These are phyloP conservation scores for Syrphus vitripennis DNA, from an alignment of 2,888 invertebrate genomes.

Conservation along the genomic window DNA sequence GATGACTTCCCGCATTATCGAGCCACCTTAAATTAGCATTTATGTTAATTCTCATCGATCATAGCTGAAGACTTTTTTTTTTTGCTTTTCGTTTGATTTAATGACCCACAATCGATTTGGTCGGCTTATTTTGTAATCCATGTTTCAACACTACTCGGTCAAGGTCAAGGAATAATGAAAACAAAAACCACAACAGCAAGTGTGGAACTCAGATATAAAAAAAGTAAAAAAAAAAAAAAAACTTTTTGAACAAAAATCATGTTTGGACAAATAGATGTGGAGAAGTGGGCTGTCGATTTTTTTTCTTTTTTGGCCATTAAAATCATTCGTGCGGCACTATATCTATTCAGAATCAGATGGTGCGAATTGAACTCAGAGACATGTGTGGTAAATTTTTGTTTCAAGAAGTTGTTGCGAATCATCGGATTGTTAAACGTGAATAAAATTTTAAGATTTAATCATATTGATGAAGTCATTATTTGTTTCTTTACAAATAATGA, in stretches of 20 bases:
- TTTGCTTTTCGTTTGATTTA: not conserved
- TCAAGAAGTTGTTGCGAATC: too few species aligned
- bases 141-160: constrained; percentile 58
- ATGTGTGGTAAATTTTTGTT: too few species aligned
- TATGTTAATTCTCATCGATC: constrained; percentile 15
- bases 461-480: too few species aligned
- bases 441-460: too few species aligned
- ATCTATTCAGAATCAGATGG: not conserved
- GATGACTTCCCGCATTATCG: constrained; percentile 18
- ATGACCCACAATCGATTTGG: constrained; percentile 41
- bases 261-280: constrained; percentile 6
- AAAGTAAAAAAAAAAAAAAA: not conserved
- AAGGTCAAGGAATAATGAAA: constrained; percentile 57
- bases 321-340: constrained; percentile 14
- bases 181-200: not conserved
- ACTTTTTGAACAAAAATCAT: not conserved
- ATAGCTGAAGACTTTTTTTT: not conserved
- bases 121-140: constrained; percentile 32
- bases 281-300: constrained; percentile 22
- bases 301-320: constrained; percentile 27
- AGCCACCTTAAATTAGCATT: constrained; percentile 14
- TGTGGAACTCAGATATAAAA: not conserved
- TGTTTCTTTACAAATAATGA: too few species aligned
- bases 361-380: too few species aligned
- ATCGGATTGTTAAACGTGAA: too few species aligned